A percentile compares a stretch with the other conserved stretches of the same genome.
Evolutionary conservation across 2,113 vertebrate species (phyloP).

Genomic region (Myxocyprinus asiaticus): DNA sequence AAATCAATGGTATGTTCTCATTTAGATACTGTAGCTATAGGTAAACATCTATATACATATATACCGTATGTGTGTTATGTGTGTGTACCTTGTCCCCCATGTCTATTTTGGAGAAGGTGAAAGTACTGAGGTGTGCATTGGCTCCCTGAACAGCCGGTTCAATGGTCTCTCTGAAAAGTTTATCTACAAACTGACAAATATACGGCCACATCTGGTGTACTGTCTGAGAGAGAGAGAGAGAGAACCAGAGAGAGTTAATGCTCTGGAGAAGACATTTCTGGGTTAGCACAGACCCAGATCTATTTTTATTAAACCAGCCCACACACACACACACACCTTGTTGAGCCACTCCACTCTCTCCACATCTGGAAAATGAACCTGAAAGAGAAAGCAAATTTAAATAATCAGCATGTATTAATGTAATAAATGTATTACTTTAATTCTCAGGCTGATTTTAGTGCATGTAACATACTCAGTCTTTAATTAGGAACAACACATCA

Average conservation of each 20-base stretch:
- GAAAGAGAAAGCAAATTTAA: slow-evolving; percentile 48
- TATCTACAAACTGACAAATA: slow-evolving; percentile 96
- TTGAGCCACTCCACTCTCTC: slow-evolving; percentile 97
- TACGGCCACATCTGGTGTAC: slow-evolving; percentile 99
- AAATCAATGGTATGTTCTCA: too few species aligned
- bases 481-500: too few species aligned
- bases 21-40: too few species aligned
- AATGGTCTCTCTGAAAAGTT: slow-evolving; percentile 93
- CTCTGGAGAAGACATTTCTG: slow-evolving; percentile 24
- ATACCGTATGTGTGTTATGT: neutral
- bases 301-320: slow-evolving; percentile 58
- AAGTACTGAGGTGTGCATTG: slow-evolving; percentile 86
- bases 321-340: slow-evolving; percentile 80
- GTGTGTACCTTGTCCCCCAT: slow-evolving; percentile 89
- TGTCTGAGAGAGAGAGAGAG: slow-evolving; percentile 73
- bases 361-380: slow-evolving; percentile 97
- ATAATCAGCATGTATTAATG: neutral
- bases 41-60: neutral
- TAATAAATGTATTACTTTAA: too few species aligned
- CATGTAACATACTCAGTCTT: too few species aligned
- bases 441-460: too few species aligned
- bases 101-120: slow-evolving; percentile 93
- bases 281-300: slow-evolving; percentile 52
- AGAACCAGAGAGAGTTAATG: neutral
- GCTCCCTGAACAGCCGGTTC: slow-evolving; percentile 92